Conservation (phyloP, 2,113 vertebrate species). For the Progne subis region DNA sequence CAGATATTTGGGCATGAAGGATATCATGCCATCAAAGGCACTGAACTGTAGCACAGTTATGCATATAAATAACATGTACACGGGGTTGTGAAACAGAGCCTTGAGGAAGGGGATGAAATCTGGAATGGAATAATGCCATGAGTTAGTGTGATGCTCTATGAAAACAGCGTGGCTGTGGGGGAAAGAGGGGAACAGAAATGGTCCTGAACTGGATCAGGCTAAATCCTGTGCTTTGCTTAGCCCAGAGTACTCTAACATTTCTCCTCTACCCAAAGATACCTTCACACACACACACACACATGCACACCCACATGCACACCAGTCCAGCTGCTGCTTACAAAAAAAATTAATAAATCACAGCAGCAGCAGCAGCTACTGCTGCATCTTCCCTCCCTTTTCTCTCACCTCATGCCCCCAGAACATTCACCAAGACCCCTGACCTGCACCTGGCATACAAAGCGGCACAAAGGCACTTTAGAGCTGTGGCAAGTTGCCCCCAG, state of each 20-base stretch:
- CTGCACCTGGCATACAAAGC: not conserved
- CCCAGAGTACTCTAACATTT: not conserved
- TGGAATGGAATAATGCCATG: conserved; percentile 54
- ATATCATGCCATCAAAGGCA: conserved; percentile 81
- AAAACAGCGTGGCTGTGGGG: not conserved
- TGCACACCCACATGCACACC: not conserved
- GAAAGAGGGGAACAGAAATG: not conserved
- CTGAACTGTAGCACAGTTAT: conserved; percentile 84
- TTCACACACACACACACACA: not conserved
- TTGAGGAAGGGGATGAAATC: conserved; percentile 87
- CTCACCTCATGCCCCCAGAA: not conserved
- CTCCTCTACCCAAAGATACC: not conserved
- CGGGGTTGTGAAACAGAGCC: conserved; percentile 77
- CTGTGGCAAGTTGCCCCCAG: not conserved
- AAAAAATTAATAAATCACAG: not conserved
- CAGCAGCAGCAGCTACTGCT: not conserved
- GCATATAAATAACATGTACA: conserved; percentile 86
- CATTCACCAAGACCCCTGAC: not conserved
- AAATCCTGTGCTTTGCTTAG: not conserved
- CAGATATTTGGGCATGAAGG: conserved; percentile 93
- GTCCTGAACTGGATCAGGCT: not conserved
- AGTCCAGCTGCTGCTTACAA: not conserved
- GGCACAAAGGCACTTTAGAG: not conserved
- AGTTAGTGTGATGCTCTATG: not conserved
- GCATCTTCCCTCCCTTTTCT: not conserved